Conservation (phyloP, 2,113 vertebrate species). For the Falco punctatus region DNA sequence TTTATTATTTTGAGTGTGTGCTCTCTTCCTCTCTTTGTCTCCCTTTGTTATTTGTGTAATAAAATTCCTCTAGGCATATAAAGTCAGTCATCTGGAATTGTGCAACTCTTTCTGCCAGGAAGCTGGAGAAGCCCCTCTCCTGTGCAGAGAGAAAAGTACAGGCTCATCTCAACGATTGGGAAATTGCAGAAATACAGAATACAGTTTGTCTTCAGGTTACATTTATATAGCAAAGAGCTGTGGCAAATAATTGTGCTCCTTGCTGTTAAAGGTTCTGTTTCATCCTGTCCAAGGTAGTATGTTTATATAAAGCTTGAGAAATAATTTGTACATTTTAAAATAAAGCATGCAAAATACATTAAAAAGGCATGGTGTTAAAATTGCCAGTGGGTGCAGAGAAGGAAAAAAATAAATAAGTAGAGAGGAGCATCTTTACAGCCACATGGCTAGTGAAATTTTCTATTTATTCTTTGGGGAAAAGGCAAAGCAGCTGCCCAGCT, state of each 20-base stretch:
- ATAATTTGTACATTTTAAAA: neutral
- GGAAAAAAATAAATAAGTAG: neutral
- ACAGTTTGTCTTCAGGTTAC: neutral
- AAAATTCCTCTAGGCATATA: slow-evolving; percentile 20
- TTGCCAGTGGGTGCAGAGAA: neutral
- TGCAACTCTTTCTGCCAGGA: slow-evolving; percentile 17
- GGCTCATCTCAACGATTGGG: neutral
- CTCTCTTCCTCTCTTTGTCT: slow-evolving; percentile 31
- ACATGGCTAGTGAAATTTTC: slow-evolving; percentile 11
- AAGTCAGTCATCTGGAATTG: slow-evolving; percentile 49
- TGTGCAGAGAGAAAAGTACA: neutral
- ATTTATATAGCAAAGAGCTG: neutral
- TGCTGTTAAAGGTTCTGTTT: neutral
- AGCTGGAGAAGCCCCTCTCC: slow-evolving; percentile 25
- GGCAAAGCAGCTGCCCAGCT: slow-evolving; percentile 43
- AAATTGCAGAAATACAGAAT: neutral
- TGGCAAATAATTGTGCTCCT: neutral
- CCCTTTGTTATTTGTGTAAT: slow-evolving; percentile 33
- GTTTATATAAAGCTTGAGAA: neutral
- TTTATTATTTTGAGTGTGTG: slow-evolving; percentile 41
- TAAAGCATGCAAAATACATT: neutral
- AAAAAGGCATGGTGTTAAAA: neutral
- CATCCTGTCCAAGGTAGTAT: neutral
- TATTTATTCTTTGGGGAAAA: slow-evolving; percentile 23
- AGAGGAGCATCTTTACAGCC: slow-evolving; percentile 4